Evolutionary conservation across 1,140 invertebrate genomes (phyloP).

Genomic region (Nephila pilipes): DNA sequence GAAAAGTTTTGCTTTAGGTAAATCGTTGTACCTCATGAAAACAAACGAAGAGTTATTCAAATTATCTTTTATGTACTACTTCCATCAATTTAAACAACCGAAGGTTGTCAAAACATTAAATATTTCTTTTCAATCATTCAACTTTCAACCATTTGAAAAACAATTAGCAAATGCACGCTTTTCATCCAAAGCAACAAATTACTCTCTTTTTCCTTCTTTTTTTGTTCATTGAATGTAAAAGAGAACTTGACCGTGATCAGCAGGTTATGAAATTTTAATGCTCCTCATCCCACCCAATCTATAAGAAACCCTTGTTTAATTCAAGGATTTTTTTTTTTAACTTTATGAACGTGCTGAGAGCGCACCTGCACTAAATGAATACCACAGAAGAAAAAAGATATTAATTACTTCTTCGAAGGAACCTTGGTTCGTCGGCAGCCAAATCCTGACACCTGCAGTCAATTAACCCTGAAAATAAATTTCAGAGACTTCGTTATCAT

Average conservation of each 20-base stretch:
- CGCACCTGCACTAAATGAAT: conserved; percentile 13
- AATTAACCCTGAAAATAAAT: conserved; percentile 57
- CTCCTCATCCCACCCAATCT: not conserved
- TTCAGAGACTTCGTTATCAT: not conserved
- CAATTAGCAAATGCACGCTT: not conserved
- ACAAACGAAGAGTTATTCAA: no score
- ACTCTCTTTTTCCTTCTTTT: not conserved
- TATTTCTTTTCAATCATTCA: not conserved
- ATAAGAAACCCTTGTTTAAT: not conserved
- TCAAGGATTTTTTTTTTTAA: not conserved
- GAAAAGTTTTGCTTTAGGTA: no score
- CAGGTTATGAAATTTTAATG: conserved; percentile 32
- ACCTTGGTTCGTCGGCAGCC: conserved; percentile 12
- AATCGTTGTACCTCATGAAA: no score
- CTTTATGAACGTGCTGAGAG: not conserved
- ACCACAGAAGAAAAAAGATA: not conserved
- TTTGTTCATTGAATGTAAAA: not conserved
- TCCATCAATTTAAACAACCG: not conserved
- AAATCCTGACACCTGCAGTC: conserved; percentile 33
- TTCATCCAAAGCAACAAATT: not conserved
- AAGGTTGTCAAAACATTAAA: not conserved
- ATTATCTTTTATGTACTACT: no score
- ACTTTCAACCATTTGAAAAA: not conserved
- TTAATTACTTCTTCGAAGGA: conserved; percentile 27
- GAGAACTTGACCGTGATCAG: not conserved